A percentile compares a stretch with the other conserved stretches of the same genome.
Evolutionary conservation across 2,113 vertebrate genomes (phyloP).

Genomic region (Cacatua alba): DNA sequence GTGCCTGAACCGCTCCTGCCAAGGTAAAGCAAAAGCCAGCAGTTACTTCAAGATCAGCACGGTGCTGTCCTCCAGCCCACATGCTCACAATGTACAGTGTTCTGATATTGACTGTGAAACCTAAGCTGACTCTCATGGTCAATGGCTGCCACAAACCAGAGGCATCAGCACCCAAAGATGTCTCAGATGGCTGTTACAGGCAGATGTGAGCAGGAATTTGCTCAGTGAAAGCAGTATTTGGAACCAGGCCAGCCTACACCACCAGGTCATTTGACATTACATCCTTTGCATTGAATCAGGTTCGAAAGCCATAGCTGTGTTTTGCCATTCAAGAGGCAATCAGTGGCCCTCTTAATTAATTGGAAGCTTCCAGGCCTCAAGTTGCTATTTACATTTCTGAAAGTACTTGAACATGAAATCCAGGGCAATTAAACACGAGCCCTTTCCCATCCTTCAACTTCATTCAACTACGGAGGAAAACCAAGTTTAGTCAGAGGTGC

Average conservation of each 20-base stretch:
- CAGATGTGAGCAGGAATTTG: neutral
- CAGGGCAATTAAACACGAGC: slow-evolving; percentile 20
- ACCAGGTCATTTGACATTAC: neutral
- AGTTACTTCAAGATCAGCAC: neutral
- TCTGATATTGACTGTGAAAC: accelerated
- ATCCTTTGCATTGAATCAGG: neutral
- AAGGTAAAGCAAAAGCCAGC: neutral
- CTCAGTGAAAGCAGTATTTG: neutral
- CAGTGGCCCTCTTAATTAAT: neutral
- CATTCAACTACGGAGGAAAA: neutral
- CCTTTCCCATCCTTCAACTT: neutral
- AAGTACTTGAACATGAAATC: slow-evolving; percentile 20
- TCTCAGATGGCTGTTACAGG: accelerated
- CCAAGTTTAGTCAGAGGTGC: slow-evolving; percentile 23
- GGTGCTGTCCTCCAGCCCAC: neutral
- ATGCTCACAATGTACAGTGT: accelerated
- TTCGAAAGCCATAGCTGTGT: neutral
- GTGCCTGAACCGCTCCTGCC: slow-evolving; percentile 91
- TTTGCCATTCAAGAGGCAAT: neutral
- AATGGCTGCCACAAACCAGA: neutral
- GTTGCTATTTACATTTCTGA: neutral
- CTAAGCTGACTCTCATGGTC: accelerated
- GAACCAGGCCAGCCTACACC: neutral
- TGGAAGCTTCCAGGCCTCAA: neutral
- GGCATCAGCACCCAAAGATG: neutral